These are phyloP conservation scores for Brachylomia viminalis DNA, from an alignment of 2,888 invertebrate species.

Conservation along the genomic window DNA sequence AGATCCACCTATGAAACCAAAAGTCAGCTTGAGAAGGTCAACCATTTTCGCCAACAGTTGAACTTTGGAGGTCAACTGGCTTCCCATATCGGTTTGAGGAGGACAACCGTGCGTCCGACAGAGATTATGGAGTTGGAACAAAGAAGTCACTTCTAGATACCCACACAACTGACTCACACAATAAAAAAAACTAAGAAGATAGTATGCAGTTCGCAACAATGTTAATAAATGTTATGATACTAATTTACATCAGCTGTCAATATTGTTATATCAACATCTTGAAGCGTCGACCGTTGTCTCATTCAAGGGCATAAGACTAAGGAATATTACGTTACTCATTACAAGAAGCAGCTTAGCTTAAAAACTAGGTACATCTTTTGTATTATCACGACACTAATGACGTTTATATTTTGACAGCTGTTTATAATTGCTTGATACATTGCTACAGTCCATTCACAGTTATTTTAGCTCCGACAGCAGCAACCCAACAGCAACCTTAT, in stretches of 20 bases:
- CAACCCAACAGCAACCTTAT: no score
- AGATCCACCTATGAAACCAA: not conserved
- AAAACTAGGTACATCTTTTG: constrained; percentile 25
- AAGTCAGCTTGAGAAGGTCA: not conserved
- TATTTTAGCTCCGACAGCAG: no score
- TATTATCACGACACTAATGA: constrained; percentile 12
- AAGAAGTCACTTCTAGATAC: no score
- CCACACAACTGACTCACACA: no score
- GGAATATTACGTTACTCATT: not conserved
- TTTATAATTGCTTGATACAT: constrained; percentile 4
- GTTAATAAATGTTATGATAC: not conserved
- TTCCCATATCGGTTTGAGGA: not conserved
- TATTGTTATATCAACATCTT: constrained; percentile 11
- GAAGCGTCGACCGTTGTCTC: not conserved
- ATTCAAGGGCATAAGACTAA: not conserved
- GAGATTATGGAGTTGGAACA: not conserved
- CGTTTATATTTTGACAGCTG: constrained; percentile 22
- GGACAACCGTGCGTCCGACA: no score
- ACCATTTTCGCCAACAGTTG: not conserved
- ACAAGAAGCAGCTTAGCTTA: constrained; percentile 5
- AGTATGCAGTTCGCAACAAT: not conserved
- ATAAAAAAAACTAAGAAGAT: not conserved
- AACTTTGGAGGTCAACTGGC: not conserved
- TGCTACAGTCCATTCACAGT: no score
- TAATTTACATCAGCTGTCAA: not conserved